Conservation (phyloP, 2,888 invertebrate species). For the Ommatoiulus sabulosus region DNA sequence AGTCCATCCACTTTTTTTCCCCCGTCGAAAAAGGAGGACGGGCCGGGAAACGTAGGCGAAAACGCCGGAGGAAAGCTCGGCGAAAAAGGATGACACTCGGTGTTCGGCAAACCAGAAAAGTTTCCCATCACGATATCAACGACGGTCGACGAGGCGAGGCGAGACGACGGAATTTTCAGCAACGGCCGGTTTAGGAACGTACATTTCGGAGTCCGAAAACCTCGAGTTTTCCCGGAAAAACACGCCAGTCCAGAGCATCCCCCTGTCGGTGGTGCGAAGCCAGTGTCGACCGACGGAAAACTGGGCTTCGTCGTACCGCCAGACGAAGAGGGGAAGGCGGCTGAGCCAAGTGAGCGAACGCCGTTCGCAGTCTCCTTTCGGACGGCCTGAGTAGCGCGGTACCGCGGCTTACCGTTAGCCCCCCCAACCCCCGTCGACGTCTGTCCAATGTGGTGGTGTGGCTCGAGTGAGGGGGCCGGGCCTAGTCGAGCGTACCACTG, state of each 20-base stretch:
- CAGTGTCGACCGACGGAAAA: neutral
- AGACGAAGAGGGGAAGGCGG: neutral
- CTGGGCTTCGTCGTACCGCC: neutral
- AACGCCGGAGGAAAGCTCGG: neutral
- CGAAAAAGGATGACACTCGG: no score
- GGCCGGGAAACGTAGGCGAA: neutral
- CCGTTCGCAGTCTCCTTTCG: neutral
- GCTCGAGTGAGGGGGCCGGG: neutral
- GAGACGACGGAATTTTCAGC: no score
- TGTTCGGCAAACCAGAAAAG: no score
- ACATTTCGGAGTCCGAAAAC: no score
- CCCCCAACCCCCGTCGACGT: neutral
- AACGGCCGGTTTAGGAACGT: no score
- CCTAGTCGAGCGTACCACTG: constrained; percentile 21
- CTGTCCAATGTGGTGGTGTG: neutral
- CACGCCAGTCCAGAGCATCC: no score
- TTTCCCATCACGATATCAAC: no score
- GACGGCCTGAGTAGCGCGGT: neutral
- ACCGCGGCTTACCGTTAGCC: neutral
- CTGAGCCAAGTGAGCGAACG: neutral
- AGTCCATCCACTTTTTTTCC: neutral
- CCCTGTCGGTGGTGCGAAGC: no score
- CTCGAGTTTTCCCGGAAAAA: no score
- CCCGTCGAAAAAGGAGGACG: neutral
- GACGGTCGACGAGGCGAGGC: no score